Evolutionary conservation across 2,888 invertebrate genomes (phyloP).

Genomic region (Trichogramma evanescens): DNA sequence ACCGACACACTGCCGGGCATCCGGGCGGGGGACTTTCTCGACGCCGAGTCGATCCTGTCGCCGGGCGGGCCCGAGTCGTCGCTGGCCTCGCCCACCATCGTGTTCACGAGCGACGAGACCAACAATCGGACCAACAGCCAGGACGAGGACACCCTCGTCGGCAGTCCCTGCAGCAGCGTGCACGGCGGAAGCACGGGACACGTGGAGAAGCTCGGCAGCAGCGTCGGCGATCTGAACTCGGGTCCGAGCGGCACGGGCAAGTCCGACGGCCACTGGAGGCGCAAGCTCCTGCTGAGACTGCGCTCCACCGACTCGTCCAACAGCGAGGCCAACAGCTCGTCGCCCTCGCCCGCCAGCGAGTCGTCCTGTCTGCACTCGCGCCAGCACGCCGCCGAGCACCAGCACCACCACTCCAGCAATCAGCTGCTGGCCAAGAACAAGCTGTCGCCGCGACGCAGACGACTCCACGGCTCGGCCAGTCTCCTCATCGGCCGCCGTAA

Average conservation of each 20-base stretch:
- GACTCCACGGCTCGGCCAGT: slow-evolving; percentile 22
- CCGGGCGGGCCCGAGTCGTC: slow-evolving; percentile 25
- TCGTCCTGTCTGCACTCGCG: slow-evolving; percentile 13
- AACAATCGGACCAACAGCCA: not conserved
- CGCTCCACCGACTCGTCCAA: slow-evolving; percentile 47
- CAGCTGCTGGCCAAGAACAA: not conserved
- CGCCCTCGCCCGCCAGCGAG: slow-evolving; percentile 32
- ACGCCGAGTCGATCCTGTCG: slow-evolving; percentile 36
- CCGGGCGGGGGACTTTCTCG: slow-evolving; percentile 37
- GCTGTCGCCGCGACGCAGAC: slow-evolving; percentile 23
- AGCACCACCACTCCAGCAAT: slow-evolving; percentile 16
- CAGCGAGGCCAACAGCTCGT: slow-evolving; percentile 31
- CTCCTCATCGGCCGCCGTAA: slow-evolving; percentile 14
- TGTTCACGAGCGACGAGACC: slow-evolving; percentile 19
- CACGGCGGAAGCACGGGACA: slow-evolving; percentile 9
- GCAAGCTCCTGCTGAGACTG: slow-evolving; percentile 51
- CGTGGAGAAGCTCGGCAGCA: slow-evolving; percentile 22
- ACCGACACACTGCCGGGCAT: slow-evolving; percentile 43
- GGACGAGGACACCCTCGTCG: slow-evolving; percentile 7
- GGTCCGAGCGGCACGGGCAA: slow-evolving; percentile 42
- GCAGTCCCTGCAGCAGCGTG: not conserved
- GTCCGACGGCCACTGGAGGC: slow-evolving; percentile 51
- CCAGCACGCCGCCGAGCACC: slow-evolving; percentile 29
- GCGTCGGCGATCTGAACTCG: slow-evolving; percentile 10
- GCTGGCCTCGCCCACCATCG: slow-evolving; percentile 25